Base-by-base conservation (phyloP, 1,140 invertebrate genomes). In the Drosophila grimshawi region DNA sequence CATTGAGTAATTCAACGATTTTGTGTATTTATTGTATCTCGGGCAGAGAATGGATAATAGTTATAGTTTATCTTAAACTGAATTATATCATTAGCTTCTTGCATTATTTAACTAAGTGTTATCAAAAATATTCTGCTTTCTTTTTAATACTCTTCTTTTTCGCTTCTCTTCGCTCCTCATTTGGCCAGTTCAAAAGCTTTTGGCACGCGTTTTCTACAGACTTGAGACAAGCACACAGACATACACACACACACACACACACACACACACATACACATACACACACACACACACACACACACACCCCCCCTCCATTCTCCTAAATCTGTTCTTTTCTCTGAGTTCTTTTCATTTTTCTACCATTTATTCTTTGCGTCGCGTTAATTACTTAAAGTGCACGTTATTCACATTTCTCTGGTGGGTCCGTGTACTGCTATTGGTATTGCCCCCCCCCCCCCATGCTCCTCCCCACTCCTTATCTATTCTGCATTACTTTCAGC, bases 371-470 rank as follows among this genome's bases (percentile, higher is more conserved):
- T 60, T 61, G 10, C n/a, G 57, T 52, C 43, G 55, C 53, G 67
- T 71, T 81, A 81, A 86, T 86, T 86, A 86, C 81, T 86, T 69
- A 72, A 85, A 81, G 74, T 86, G 81, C 76, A 68, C 49, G 48
- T 68, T 73, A 11, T 60, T 59, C 33, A 39, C 45, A 59, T 59
- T 72, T 27, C 4, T 27, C 10, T 27, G 35, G 4, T 32, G 35
- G 4, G 7, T 62, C 11, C 27, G 53, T 10, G 51, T 53, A 11
- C 7, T 3, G 3, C 8, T n/a, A 27, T 19, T 10, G 6, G 6
- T 0, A 1, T 53, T 43, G 11, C 19, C 4, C 37, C 0, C 8
- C 30, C 7, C 4, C 32, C 11, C n/a, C 41, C 4, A 10, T 32
- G 11, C 39, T 32, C 5, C 39, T 53, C 19, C 19, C 39, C 37